Percentiles rank a stretch among this genome's conserved stretches.
Evolutionary conservation across 2,888 invertebrate species (phyloP).

Genomic region (Ramazzottius varieornatus): DNA sequence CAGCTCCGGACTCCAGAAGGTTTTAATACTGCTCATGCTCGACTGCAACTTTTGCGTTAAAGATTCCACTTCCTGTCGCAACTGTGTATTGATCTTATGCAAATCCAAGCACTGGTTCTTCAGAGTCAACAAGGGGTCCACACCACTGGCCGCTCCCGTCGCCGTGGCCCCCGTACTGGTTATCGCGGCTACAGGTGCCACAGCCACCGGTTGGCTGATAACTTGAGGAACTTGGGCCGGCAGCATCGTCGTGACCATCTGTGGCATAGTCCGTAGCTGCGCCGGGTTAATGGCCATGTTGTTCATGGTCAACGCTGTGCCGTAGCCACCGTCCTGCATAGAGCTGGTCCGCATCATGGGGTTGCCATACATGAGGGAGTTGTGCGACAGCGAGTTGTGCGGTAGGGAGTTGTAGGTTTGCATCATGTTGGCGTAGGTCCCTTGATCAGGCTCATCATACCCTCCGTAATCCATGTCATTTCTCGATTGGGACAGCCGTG

Average conservation of each 20-base stretch:
- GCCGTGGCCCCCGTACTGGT: constrained; percentile 10
- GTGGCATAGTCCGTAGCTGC: constrained; percentile 6
- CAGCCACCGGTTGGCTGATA: constrained; percentile 28
- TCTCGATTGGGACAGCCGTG: constrained; percentile 5
- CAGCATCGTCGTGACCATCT: constrained; percentile 26
- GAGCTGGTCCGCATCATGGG: background rate
- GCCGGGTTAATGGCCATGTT: constrained; percentile 3
- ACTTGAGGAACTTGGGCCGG: constrained; percentile 38
- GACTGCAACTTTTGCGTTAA: constrained; percentile 91
- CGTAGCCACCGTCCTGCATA: background rate
- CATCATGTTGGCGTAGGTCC: background rate
- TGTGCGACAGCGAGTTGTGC: background rate
- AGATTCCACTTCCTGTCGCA: constrained; percentile 74
- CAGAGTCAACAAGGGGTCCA: constrained; percentile 52
- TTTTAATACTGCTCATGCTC: constrained; percentile 98
- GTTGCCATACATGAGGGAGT: background rate
- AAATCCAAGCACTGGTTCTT: constrained; percentile 81
- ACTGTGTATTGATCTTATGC: constrained; percentile 63
- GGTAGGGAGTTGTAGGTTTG: background rate
- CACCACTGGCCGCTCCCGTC: constrained; percentile 19
- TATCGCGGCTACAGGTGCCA: background rate
- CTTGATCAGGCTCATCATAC: background rate
- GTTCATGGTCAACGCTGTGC: background rate
- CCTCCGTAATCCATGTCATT: constrained; percentile 17
- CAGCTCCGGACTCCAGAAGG: constrained; percentile 97